Evolutionary conservation across 2,888 invertebrate species (phyloP).

Genomic region (Abscondita cerata): DNA sequence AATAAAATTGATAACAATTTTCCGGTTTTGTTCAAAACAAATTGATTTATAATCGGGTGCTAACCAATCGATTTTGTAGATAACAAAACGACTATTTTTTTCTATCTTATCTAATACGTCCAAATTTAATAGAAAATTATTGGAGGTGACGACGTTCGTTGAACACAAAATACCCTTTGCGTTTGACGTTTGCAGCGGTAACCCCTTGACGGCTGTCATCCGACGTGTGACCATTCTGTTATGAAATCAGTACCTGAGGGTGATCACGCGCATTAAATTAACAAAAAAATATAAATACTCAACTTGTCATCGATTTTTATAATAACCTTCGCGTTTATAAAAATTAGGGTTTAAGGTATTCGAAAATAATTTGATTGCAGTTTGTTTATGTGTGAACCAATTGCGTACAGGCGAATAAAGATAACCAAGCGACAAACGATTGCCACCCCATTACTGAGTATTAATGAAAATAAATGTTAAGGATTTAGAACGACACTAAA

Average conservation of each 20-base stretch:
- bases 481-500: conserved; percentile 7
- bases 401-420: conserved; percentile 2
- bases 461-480: neutral
- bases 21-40: no score
- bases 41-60: no score
- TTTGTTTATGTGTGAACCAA: neutral
- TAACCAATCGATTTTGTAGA: no score
- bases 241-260: conserved; percentile 49
- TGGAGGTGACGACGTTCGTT: conserved; percentile 12
- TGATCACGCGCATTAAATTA: conserved; percentile 44
- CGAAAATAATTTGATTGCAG: conserved; percentile 6
- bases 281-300: conserved; percentile 34
- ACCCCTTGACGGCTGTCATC: conserved; percentile 39
- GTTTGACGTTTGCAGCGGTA: conserved; percentile 29
- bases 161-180: conserved; percentile 27
- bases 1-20: no score
- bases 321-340: neutral
- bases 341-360: no score
- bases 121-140: conserved; percentile 6
- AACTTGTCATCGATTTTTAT: conserved; percentile 3
- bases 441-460: no score
- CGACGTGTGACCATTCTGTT: conserved; percentile 51
- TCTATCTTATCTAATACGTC: neutral
- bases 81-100: no score
- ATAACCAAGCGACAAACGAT: neutral